phyloP scores from a whole-genome alignment of 2,888 invertebrate species.

The Netelia melanura region DNA sequence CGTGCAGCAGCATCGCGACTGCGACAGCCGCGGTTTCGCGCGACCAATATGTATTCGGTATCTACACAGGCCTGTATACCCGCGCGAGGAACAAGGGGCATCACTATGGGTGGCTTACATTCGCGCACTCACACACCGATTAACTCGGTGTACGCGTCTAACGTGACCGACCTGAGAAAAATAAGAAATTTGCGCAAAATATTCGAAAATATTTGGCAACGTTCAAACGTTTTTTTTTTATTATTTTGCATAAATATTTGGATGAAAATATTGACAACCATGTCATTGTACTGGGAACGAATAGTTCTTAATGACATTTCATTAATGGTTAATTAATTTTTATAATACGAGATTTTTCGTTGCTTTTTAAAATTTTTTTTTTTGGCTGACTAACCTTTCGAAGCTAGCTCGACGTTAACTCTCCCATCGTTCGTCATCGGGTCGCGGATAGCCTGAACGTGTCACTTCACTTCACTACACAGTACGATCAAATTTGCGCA shows the following conservation, averaged over 20 bases:
- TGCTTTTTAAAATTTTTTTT: background rate
- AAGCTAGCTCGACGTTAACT: background rate
- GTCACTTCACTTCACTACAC: conserved; percentile 12
- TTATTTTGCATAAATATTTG: no score
- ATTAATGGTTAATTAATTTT: background rate
- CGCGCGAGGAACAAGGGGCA: conserved; percentile 6
- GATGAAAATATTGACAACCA: no score
- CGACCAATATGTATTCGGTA: conserved; percentile 7
- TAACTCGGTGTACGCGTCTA: conserved; percentile 28
- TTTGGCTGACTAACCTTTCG: conserved; percentile 19
- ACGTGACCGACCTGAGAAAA: conserved; percentile 7
- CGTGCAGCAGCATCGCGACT: conserved; percentile 60
- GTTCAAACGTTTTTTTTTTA: background rate
- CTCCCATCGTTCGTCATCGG: background rate
- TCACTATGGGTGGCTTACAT: conserved; percentile 57
- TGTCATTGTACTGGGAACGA: no score
- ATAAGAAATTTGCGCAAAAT: background rate
- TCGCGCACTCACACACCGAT: conserved; percentile 51
- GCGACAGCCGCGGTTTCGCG: conserved; percentile 47
- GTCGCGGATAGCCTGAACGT: background rate
- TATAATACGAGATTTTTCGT: background rate
- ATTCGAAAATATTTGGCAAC: background rate
- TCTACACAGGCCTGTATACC: background rate
- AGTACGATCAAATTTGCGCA: background rate
- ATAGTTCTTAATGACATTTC: no score